Base-by-base conservation (phyloP, 1,140 invertebrate species). In the Hirudo medicinalis region DNA sequence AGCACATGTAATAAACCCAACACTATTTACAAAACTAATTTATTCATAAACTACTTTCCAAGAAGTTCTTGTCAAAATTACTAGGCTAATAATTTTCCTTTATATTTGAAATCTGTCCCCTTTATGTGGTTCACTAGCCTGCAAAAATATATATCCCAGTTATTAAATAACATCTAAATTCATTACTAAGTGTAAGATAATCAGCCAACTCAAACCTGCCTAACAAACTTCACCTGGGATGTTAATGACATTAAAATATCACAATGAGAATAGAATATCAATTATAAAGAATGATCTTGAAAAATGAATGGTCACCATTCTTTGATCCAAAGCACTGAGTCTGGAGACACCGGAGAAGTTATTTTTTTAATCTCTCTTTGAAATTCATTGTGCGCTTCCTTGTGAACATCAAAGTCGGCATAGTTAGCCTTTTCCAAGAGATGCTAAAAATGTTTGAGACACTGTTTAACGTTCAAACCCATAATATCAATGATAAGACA, bases 121-220 rank as follows among this genome's bases (percentile, higher is more conserved):
- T 70, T 70, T 36, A 70, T 70, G 19, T 70, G 69, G 69, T 70
- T 70, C 20, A 70, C 69, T 19, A 70, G 69, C 69, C 69, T 70
- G 49, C 20, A 49, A 5, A 49, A 49, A 49, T 49, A 49, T 13
- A 49, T 9, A 25, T 57, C 20, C 20, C 9, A 63, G 19, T 63
- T 63, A 63, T 6, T 63, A 25, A 63, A 63, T n/a, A 63, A 63
- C 0, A 25, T 25, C 0, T 22, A 13, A 63, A 63, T 13, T 63
- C 20, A 60, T 60, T 15, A 60, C 4, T 15, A 22, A 13, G 17
- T n/a, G 20, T 57, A 63, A 63, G 1, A 63, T 63, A n/a, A 63
- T 63, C 22, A 63, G 57, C 13, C 9, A 63, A 25, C 57, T 63
- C 29, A 63, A 63, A n/a, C 5, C 8, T 27, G 29, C 29, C 2